Percentiles rank a stretch among this genome's conserved stretches.
phyloP scores from a whole-genome alignment of 2,797 vertebrate species.

The Eulemur albifrons region DNA sequence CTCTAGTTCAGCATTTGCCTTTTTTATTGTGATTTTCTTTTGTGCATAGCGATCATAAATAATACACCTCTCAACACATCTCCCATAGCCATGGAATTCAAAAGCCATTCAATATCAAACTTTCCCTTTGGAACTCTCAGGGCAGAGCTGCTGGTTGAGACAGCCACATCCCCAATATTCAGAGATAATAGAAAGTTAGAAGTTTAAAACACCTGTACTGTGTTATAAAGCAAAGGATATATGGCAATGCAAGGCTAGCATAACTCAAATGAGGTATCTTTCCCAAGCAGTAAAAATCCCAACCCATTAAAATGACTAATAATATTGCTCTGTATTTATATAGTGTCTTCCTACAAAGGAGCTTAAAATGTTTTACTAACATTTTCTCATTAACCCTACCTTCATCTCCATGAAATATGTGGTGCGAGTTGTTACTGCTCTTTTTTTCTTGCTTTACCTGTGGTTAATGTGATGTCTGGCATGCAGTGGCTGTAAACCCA shows the following conservation, averaged over 20 bases:
- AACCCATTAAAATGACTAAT: conserved; percentile 54
- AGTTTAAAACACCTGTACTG: not conserved
- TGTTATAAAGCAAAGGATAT: conserved; percentile 25
- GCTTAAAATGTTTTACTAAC: conserved; percentile 66
- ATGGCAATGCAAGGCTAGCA: not conserved
- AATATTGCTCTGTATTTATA: conserved; percentile 47
- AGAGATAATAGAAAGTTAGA: conserved; percentile 34
- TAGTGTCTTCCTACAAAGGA: not conserved
- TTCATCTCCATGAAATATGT: conserved; percentile 43
- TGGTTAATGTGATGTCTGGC: not conserved
- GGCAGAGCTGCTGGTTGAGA: not conserved
- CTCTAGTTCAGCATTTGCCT: conserved; percentile 35
- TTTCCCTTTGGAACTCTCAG: conserved; percentile 43
- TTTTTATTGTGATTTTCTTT: conserved; percentile 63
- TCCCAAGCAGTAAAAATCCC: conserved; percentile 53
- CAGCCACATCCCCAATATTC: not conserved
- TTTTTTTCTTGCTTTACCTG: not conserved
- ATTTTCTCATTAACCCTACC: conserved; percentile 61
- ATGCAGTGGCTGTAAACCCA: not conserved
- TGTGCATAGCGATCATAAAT: conserved; percentile 51
- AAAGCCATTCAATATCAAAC: conserved; percentile 45
- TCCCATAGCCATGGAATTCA: not conserved
- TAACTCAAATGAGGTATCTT: conserved; percentile 24
- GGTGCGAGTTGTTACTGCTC: not conserved
- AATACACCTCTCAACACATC: conserved; percentile 28